Percentiles rank a stretch among this genome's conserved stretches.
Evolutionary conservation across 2,797 vertebrate species (phyloP).

Genomic region (Leptatherina wallacei): DNA sequence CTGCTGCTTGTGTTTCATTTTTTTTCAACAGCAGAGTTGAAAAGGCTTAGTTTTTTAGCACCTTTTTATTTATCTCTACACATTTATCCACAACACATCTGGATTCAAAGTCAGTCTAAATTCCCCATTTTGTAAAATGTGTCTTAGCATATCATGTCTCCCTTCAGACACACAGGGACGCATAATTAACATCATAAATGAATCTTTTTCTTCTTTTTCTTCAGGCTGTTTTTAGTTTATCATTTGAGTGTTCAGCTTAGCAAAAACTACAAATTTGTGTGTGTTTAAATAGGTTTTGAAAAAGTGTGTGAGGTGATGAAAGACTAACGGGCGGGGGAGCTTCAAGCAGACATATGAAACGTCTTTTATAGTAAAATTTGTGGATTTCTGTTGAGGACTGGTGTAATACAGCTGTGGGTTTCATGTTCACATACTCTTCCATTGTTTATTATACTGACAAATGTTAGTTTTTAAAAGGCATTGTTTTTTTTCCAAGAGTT

Average conservation of each 20-base stretch:
- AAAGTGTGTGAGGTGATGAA: constrained; percentile 32
- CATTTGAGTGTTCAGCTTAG: constrained; percentile 29
- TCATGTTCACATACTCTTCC: constrained; percentile 45
- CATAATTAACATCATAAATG: constrained; percentile 20
- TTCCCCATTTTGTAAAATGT: constrained; percentile 21
- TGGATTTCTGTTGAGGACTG: constrained; percentile 26
- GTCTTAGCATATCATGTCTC: constrained; percentile 27
- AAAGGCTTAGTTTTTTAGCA: constrained; percentile 18
- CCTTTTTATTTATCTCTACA: constrained; percentile 24
- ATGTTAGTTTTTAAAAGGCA: constrained; percentile 59
- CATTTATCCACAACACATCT: constrained; percentile 1
- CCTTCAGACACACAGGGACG: background rate
- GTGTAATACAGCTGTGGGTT: constrained; percentile 7
- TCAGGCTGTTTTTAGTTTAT: constrained; percentile 20
- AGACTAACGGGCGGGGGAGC: constrained; percentile 19
- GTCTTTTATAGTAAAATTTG: constrained; percentile 37
- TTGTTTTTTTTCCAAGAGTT: constrained; percentile 46
- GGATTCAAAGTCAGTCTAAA: constrained; percentile 28
- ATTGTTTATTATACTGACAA: constrained; percentile 51
- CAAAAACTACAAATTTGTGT: constrained; percentile 29
- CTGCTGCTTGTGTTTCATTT: constrained; percentile 32
- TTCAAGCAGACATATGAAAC: constrained; percentile 30
- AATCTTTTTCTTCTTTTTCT: constrained; percentile 19
- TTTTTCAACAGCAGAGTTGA: constrained; percentile 52
- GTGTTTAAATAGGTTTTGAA: constrained; percentile 6